Base-by-base conservation (phyloP, 1,140 invertebrate genomes). In the Pollicipes pollicipes region DNA sequence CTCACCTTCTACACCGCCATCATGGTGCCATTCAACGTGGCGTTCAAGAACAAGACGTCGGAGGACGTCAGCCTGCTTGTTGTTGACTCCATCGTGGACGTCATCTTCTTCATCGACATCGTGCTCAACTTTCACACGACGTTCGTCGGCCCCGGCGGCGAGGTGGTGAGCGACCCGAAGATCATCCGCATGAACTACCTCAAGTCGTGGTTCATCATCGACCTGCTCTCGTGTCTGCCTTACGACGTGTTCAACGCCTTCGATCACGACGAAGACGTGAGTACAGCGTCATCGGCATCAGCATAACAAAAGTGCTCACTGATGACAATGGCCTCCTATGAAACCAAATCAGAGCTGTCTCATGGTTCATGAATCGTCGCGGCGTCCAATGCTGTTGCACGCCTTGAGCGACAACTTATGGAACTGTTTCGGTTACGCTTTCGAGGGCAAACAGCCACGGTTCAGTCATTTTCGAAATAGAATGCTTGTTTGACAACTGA, bases 241-340 rank as follows among this genome's bases (percentile, higher is more conserved):
- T 99, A 99, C 80, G 97, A 99, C 83, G 96, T 99, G 73, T 99
- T 99, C 87, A 99, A 99, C 83, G 97, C 97, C 72, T 99, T 99
- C 83, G 95, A 98, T 82, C 93, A 97, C 81, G 94, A 96, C 78
- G 96, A 99, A 84, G 94, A 98, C 79, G 90, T 93, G 84, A 89
- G 89, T 35, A 35, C 32, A 16, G 32, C 4, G 16, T 16, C 16
- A 35, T 4, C 4, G 32, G 32, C 32, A 35, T n/a, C n/a, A n/a
- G n/a, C n/a, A n/a, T n/a, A n/a, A n/a, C n/a, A n/a, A n/a, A n/a
- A n/a, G n/a, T n/a, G n/a, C n/a, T n/a, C n/a, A n/a, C n/a, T n/a
- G n/a, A n/a, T n/a, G n/a, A n/a, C n/a, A n/a, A n/a, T n/a, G n/a
- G n/a, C n/a, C n/a, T n/a, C n/a, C n/a, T n/a, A n/a, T n/a, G n/a